A percentile compares a stretch with the other conserved stretches of the same genome.
These are phyloP conservation scores for Corythornis vintsioides DNA, from an alignment of 2,113 vertebrate species.

Conservation along the genomic window DNA sequence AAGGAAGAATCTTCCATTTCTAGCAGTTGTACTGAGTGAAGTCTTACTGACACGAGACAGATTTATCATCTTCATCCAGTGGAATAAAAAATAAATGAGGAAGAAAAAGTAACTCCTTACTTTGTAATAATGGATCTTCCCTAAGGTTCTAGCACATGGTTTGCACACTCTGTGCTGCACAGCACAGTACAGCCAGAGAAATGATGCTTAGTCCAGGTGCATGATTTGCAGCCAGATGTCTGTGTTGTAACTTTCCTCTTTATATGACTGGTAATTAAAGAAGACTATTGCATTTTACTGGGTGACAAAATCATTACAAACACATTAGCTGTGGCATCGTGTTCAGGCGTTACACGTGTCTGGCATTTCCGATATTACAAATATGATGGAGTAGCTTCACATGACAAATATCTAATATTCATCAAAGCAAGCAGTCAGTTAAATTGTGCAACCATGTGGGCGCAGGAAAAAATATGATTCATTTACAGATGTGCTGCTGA, in stretches of 20 bases:
- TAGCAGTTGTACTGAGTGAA: background rate
- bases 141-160: background rate
- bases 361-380: background rate
- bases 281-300: background rate
- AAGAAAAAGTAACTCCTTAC: background rate
- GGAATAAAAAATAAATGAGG: background rate
- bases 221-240: background rate
- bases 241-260: background rate
- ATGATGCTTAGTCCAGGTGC: background rate
- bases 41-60: background rate
- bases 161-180: background rate
- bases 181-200: background rate
- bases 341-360: background rate
- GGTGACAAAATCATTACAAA: background rate
- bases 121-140: background rate
- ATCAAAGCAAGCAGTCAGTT: background rate
- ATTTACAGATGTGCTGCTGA: constrained; percentile 13
- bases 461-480: constrained; percentile 9
- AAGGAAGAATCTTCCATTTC: background rate
- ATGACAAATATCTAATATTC: background rate
- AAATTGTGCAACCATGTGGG: constrained; percentile 10
- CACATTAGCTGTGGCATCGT: background rate
- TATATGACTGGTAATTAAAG: accelerated
- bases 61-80: background rate
- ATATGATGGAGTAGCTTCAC: background rate